Base-by-base conservation (phyloP, 2,888 invertebrate species). In the Portevinia maculata region DNA sequence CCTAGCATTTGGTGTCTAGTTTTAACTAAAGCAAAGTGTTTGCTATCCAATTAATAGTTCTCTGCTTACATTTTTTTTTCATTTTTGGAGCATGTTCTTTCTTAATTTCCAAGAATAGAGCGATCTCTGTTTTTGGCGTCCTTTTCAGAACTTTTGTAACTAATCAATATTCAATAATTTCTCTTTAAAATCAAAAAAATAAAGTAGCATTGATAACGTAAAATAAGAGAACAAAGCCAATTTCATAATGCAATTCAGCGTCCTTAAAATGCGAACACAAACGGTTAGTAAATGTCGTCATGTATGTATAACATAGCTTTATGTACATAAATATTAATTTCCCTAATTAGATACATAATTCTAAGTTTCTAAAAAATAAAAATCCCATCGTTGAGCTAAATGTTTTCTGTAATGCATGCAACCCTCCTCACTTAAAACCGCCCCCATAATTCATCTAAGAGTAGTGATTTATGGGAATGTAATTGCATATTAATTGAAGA, bases 401-500 rank as follows among this genome's bases (percentile, higher is more conserved):
- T 17, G 37, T 37, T 50, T 44, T 46, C 21, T 48, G 48, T 5
- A 24, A 5, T 21, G 19, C n/a, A 17, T 19, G 17, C 17, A 15
- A 52, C 8, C 19, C 24, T 17, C 19, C 4, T 11, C n/a, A 13
- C 1, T 9, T 28, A 24, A 46, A 41, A 30, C 37, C 32, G 34
- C 3, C 6, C 24, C 7, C 21, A n/a, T 1, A 21, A n/a, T 50
- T 11, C 11, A 9, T 52, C 57, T 46, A 59, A 60, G 48, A 55
- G 28, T 37, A 28, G 13, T 60, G 65, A 83, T 73, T 67, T 83
- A 83, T 78, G 65, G 67, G 59, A 65, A 81, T 52, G 24, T 65
- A 76, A 76, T 75, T 81, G 70, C 64, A 70, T 69, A 65, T 75
- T 76, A 81, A 81, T 81, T 75, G 48, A 65, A 44, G 52, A 52